Evolutionary conservation across 2,113 vertebrate genomes (phyloP).

Genomic region (Bufo bufo): DNA sequence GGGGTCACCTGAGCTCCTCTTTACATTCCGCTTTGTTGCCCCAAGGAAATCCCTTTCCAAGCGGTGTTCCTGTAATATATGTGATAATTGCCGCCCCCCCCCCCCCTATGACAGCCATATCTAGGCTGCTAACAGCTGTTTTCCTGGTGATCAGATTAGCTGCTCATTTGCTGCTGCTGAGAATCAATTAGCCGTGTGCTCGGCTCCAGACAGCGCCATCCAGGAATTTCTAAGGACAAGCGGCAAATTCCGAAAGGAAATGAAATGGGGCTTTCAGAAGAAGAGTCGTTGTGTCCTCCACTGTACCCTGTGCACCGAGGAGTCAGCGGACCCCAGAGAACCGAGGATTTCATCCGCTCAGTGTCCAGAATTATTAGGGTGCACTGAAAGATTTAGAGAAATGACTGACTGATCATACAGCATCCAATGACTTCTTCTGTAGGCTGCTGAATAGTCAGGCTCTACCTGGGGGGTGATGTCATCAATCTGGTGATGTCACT

Average conservation of each 20-base stretch:
- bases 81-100: background rate
- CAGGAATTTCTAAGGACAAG: background rate
- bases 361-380: background rate
- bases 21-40: background rate
- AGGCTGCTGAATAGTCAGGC: too few species aligned
- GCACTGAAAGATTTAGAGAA: too few species aligned
- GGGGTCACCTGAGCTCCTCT: background rate
- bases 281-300: background rate
- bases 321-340: background rate
- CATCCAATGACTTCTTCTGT: too few species aligned
- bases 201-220: background rate
- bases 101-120: background rate
- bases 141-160: constrained; percentile 21
- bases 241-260: background rate
- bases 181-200: constrained; percentile 21
- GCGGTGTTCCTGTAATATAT: background rate
- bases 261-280: background rate
- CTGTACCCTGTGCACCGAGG: background rate
- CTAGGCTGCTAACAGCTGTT: constrained; percentile 15
- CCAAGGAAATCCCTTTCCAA: background rate
- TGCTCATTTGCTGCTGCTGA: constrained; percentile 34
- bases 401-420: too few species aligned
- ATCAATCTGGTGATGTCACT: too few species aligned
- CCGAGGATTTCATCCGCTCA: background rate
- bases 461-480: too few species aligned